A percentile compares a stretch with the other conserved stretches of the same genome.
Conservation (phyloP, 2,113 vertebrate genomes). For the Zosterops borbonicus region DNA sequence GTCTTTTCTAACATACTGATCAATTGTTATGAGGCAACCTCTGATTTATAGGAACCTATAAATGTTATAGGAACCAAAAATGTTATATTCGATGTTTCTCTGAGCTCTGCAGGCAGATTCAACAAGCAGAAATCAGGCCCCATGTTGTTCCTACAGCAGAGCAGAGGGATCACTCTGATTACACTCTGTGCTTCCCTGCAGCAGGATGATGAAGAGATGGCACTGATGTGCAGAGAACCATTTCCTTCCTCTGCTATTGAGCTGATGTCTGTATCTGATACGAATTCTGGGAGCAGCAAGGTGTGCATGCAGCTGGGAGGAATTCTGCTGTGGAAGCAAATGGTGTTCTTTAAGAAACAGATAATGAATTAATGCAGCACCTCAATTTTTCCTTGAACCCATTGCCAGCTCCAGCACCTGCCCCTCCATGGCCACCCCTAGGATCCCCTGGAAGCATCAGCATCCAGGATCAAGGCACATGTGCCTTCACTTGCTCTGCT, state of each 20-base stretch:
- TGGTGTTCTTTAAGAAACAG: not conserved
- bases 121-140: not conserved
- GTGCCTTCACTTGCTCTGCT: not conserved
- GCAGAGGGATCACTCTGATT: not conserved
- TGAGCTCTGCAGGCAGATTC: not conserved
- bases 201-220: not conserved
- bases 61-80: too few species aligned
- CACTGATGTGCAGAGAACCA: not conserved
- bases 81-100: accelerated
- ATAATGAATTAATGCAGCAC: not conserved
- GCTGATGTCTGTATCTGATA: not conserved
- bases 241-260: not conserved
- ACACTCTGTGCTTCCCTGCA: not conserved
- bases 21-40: not conserved
- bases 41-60: not conserved
- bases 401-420: not conserved
- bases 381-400: not conserved
- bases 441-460: not conserved
- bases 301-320: not conserved
- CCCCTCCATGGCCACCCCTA: too few species aligned
- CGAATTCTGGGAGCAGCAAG: not conserved
- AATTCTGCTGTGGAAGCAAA: not conserved
- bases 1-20: not conserved
- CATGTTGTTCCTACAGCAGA: not conserved
- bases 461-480: not conserved